Percentiles rank a stretch among this genome's conserved stretches.
phyloP scores from a whole-genome alignment of 2,113 vertebrate genomes.

The Mustela lutreola region DNA sequence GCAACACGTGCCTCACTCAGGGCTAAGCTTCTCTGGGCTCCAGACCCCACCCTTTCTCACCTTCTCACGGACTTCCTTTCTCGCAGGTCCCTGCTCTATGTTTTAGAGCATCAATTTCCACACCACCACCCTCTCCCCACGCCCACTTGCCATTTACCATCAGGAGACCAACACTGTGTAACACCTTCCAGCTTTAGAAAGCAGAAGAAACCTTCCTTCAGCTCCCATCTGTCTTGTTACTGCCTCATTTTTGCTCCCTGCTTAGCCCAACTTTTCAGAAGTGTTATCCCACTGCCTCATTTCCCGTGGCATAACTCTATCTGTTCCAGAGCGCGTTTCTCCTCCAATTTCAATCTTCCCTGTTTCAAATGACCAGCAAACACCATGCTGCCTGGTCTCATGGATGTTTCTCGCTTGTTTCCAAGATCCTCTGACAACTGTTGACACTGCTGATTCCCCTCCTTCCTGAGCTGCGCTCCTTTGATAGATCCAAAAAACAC shows the following conservation, averaged over 20 bases:
- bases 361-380: background rate
- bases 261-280: background rate
- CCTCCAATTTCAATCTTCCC: background rate
- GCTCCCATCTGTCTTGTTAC: background rate
- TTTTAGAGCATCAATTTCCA: background rate
- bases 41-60: background rate
- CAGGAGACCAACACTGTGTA: background rate
- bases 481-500: background rate
- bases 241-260: background rate
- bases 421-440: background rate
- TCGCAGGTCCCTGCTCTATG: background rate
- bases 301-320: background rate
- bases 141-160: background rate
- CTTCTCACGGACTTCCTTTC: background rate
- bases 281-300: background rate
- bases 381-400: background rate
- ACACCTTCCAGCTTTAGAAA: background rate
- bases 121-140: background rate
- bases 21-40: background rate
- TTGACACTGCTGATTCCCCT: background rate
- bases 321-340: background rate
- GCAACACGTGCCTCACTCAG: too few species aligned
- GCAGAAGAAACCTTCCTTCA: background rate
- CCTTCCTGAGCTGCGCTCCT: background rate
- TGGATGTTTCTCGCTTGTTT: background rate